These are phyloP conservation scores for Gymnoscopelus braueri DNA, from an alignment of 2,797 vertebrate species.

Conservation along the genomic window DNA sequence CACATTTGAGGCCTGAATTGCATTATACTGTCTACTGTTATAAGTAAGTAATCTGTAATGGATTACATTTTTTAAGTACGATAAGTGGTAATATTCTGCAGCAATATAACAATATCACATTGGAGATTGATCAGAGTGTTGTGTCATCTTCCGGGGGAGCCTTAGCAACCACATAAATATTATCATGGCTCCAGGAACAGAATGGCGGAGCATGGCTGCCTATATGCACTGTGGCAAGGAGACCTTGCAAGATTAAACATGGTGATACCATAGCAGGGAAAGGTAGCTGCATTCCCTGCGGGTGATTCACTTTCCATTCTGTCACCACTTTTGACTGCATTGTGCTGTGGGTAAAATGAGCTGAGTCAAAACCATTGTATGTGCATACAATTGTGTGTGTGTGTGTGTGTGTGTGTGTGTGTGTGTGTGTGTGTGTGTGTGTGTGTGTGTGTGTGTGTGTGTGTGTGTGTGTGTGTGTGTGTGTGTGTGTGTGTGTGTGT, in stretches of 20 bases:
- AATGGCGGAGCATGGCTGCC: neutral
- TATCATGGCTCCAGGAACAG: constrained; percentile 3
- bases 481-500: constrained; percentile 8
- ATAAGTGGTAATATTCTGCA: too few species aligned
- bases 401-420: constrained; percentile 21
- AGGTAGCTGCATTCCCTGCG: constrained; percentile 53
- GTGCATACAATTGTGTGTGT: neutral
- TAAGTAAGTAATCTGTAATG: neutral
- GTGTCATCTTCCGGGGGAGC: constrained; percentile 6
- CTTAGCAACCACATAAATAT: constrained; percentile 34
- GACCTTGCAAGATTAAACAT: constrained; percentile 28
- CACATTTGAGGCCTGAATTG: too few species aligned
- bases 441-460: constrained; percentile 6
- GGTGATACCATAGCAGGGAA: constrained; percentile 50
- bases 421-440: neutral
- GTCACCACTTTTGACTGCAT: constrained; percentile 42
- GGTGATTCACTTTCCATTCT: constrained; percentile 61
- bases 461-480: constrained; percentile 19
- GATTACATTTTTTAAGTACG: neutral
- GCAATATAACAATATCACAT: neutral
- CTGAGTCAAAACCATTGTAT: neutral
- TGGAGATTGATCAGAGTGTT: constrained; percentile 16
- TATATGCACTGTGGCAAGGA: neutral
- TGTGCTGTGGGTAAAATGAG: constrained; percentile 27
- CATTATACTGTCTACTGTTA: too few species aligned